A percentile compares a stretch with the other conserved stretches of the same genome.
phyloP scores from a whole-genome alignment of 2,888 invertebrate genomes.

The Ctenicera cuprea region DNA sequence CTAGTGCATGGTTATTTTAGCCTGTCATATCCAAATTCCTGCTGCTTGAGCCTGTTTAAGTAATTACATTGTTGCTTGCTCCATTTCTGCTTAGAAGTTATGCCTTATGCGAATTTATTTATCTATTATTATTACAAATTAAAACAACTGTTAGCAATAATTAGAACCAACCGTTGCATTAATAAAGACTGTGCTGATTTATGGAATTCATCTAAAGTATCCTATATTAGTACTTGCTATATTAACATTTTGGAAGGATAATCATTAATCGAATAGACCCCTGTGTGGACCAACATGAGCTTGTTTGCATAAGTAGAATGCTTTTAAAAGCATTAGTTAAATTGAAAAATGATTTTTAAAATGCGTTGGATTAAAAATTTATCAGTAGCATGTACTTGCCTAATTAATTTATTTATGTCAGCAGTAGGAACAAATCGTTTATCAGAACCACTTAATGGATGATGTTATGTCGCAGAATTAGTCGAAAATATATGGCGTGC shows the following conservation, averaged over 20 bases:
- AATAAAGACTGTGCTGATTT: slow-evolving; percentile 1
- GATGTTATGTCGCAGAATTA: slow-evolving; percentile 30
- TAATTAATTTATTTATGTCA: slow-evolving; percentile 47
- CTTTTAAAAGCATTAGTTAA: slow-evolving; percentile 19
- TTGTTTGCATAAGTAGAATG: slow-evolving; percentile 34
- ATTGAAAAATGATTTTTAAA: slow-evolving; percentile 32
- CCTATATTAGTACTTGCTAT: slow-evolving; percentile 28
- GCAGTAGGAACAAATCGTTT: slow-evolving; percentile 45
- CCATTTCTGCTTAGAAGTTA: too few species aligned
- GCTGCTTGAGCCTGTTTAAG: too few species aligned
- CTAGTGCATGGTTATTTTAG: too few species aligned
- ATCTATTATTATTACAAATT: slow-evolving; percentile 8
- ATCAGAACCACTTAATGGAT: slow-evolving; percentile 40
- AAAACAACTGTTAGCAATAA: slow-evolving; percentile 14
- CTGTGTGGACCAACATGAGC: slow-evolving; percentile 26
- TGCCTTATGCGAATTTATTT: background rate
- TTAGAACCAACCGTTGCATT: background rate
- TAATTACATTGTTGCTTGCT: too few species aligned
- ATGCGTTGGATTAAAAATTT: slow-evolving; percentile 45
- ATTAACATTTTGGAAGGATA: slow-evolving; percentile 33
- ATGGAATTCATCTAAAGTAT: slow-evolving; percentile 23
- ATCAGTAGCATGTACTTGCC: slow-evolving; percentile 38
- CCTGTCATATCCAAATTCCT: too few species aligned
- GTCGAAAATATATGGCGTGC: slow-evolving; percentile 33
- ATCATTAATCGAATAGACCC: slow-evolving; percentile 37